Conservation (phyloP, 2,113 vertebrate genomes). For the Phasianus colchicus region DNA sequence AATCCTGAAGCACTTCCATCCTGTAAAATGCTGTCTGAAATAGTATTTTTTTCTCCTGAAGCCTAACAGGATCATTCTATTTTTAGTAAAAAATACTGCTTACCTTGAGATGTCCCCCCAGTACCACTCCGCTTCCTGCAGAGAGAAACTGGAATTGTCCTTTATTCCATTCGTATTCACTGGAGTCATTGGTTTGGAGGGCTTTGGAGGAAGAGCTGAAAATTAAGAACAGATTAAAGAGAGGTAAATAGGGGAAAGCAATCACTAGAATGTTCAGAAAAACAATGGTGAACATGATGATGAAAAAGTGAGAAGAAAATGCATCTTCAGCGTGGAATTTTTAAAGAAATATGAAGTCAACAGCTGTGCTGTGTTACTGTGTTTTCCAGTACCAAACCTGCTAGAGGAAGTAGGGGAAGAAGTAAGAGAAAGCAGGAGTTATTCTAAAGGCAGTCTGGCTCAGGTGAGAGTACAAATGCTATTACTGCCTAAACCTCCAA, state of each 20-base stretch:
- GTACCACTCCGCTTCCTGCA: constrained; percentile 96
- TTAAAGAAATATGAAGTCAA: constrained; percentile 8
- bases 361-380: not conserved
- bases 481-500: not conserved
- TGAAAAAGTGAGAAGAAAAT: not conserved
- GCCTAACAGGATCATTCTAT: not conserved
- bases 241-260: not conserved
- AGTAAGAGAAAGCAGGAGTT: constrained; percentile 1
- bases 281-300: not conserved
- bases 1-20: not conserved
- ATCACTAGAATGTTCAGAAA: not conserved
- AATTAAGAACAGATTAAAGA: constrained; percentile 49
- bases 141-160: constrained; percentile 79
- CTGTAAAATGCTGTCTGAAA: not conserved
- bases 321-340: not conserved
- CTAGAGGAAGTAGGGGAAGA: not conserved
- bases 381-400: not conserved
- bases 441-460: constrained; percentile 20
- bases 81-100: constrained; percentile 37
- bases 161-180: constrained; percentile 84
- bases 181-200: constrained; percentile 87
- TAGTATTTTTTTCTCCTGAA: not conserved
- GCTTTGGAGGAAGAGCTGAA: constrained; percentile 93
- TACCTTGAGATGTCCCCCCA: constrained; percentile 97
- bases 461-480: not conserved